Evolutionary conservation across 2,797 vertebrate species (phyloP), one percentile per base, ranked within the genome.

Genomic region (Esox lucius): DNA sequence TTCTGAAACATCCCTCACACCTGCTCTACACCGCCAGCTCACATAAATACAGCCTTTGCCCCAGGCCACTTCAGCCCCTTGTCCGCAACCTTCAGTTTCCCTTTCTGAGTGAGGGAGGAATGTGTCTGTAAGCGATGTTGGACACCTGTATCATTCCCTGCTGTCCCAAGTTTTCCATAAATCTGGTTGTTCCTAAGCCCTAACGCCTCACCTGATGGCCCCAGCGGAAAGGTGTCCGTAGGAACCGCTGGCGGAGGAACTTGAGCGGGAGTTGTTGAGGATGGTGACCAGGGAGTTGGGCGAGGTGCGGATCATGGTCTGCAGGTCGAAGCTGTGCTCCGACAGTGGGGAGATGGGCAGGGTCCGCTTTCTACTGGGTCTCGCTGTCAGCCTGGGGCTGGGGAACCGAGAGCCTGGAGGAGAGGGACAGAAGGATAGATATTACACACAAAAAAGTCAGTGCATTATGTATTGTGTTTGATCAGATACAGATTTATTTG

Each of bases 221-320:
- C 97, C 97, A 11, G 97, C 98, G 46, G 98, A 98, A 85, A 99
- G 95, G 90, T 99, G 97, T n/a, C 97, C 97, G 0, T 98, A 99
- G 74, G 98, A 98, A 80, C 98, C 98, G 89, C 96, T 98, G 83
- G 97, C 96, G 88, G 97, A 98, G 0, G 97, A 98, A 90, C 97
- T 99, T 91, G 97, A 98, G 83, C 97, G 95, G 12, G 98, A 98
- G 92, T 97, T 98, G 91, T 98, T 99, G 84, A 99, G 96, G 90
- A 99, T 97, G 61, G 96, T 98, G 89, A 98, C 96, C 83, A 99
- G 92, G 59, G 98, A 98, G 90, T 97, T 99, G 84, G 97, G 97
- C 24, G 98, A 99, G 62, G 95, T 98, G 81, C 97, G 94, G 86
- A 99, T 99, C 96, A 98, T 97, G 85, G 96, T 96, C 94, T 99